Evolutionary conservation across 2,888 invertebrate species (phyloP).

Genomic region (Balanococcus diminutus): DNA sequence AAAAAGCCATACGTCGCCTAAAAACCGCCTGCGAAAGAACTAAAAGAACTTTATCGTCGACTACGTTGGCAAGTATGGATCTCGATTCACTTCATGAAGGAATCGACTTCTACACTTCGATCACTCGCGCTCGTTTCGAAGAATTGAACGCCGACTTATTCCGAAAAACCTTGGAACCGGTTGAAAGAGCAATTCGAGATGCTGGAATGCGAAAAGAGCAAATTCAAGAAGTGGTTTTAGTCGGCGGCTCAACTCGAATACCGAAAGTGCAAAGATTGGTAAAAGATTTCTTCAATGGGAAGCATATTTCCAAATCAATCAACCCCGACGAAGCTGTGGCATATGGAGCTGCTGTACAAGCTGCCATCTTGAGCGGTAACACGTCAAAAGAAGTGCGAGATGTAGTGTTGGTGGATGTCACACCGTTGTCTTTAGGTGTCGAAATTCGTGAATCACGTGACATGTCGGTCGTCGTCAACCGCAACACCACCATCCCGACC

Average conservation of each 20-base stretch:
- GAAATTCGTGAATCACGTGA: no score
- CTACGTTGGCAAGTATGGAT: slow-evolving; percentile 88
- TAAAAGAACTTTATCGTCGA: slow-evolving; percentile 83
- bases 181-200: slow-evolving; percentile 81
- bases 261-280: slow-evolving; percentile 97
- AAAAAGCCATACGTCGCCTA: slow-evolving; percentile 61
- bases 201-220: slow-evolving; percentile 94
- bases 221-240: slow-evolving; percentile 84
- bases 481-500: slow-evolving; percentile 96
- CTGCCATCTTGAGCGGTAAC: slow-evolving; percentile 86
- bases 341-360: slow-evolving; percentile 95
- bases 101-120: slow-evolving; percentile 73
- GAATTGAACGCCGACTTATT: slow-evolving; percentile 96
- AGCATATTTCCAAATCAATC: slow-evolving; percentile 94
- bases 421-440: slow-evolving; percentile 79
- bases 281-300: slow-evolving; percentile 94
- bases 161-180: slow-evolving; percentile 70
- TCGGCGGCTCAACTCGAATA: slow-evolving; percentile 82
- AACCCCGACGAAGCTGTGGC: slow-evolving; percentile 98
- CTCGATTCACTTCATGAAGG: slow-evolving; percentile 83
- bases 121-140: slow-evolving; percentile 80
- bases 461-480: slow-evolving; percentile 89
- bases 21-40: slow-evolving; percentile 91
- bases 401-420: slow-evolving; percentile 72
- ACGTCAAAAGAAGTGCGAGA: slow-evolving; percentile 91